phyloP scores from a whole-genome alignment of 2,797 vertebrate species.

The Novumbra hubbsi region DNA sequence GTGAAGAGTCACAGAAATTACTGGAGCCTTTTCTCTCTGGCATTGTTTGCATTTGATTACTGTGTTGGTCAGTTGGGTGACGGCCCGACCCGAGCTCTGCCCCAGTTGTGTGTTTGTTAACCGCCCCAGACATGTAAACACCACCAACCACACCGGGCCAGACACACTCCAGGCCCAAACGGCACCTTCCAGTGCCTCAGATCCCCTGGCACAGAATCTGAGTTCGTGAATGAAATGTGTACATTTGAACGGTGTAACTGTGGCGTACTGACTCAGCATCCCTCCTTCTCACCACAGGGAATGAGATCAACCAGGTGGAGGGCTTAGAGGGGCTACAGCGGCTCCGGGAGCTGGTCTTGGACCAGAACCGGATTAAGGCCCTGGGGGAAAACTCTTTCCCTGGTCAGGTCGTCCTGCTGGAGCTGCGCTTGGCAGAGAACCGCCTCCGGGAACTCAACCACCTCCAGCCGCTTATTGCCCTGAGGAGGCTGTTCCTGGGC shows the following conservation, averaged over 20 bases:
- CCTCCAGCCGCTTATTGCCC: constrained; percentile 72
- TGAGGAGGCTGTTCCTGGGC: constrained; percentile 81
- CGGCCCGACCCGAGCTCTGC: constrained; percentile 16
- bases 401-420: constrained; percentile 72
- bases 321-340: constrained; percentile 79
- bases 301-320: constrained; percentile 85
- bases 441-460: constrained; percentile 79
- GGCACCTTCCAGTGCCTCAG: background rate
- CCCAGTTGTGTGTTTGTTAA: background rate
- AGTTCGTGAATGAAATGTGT: background rate
- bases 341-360: constrained; percentile 80
- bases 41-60: constrained; percentile 60
- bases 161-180: background rate
- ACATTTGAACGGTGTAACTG: background rate
- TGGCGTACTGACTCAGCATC: background rate
- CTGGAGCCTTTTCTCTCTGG: constrained; percentile 55
- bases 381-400: constrained; percentile 77
- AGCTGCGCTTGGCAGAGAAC: constrained; percentile 82
- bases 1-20: constrained; percentile 15
- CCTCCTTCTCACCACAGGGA: constrained; percentile 63
- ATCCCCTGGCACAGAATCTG: background rate
- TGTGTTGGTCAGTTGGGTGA: constrained; percentile 49
- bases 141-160: background rate
- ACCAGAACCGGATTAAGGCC: constrained; percentile 80
- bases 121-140: background rate